phyloP scores from a whole-genome alignment of 2,888 invertebrate genomes.

The Listrodromus nycthemerus region DNA sequence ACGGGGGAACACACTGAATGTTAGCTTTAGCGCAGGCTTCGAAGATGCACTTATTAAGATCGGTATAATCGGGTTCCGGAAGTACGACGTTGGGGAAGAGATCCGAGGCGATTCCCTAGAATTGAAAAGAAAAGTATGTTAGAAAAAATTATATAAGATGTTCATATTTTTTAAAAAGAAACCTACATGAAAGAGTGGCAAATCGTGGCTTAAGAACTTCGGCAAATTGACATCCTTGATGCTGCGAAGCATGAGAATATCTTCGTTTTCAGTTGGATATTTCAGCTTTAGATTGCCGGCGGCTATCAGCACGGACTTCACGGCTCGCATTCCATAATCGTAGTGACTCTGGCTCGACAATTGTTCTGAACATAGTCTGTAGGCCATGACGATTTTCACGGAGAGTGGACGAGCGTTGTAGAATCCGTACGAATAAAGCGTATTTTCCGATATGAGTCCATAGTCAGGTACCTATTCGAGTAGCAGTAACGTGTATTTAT shows the following conservation, averaged over 20 bases:
- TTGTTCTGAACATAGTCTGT: conserved; percentile 88
- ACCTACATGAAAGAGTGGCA: conserved; percentile 86
- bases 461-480: conserved; percentile 86
- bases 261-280: conserved; percentile 87
- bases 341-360: conserved; percentile 88
- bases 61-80: conserved; percentile 90
- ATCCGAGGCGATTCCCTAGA: conserved; percentile 88
- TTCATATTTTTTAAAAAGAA: not conserved
- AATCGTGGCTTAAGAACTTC: conserved; percentile 87
- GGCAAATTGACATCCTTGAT: conserved; percentile 89
- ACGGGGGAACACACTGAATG: conserved; percentile 90
- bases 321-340: conserved; percentile 89
- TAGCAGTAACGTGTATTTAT: not conserved
- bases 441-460: conserved; percentile 87
- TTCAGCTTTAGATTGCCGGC: conserved; percentile 88
- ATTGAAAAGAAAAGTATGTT: conserved; percentile 78
- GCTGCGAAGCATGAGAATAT: conserved; percentile 87
- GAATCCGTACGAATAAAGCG: conserved; percentile 88
- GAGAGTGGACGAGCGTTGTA: conserved; percentile 87
- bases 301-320: conserved; percentile 88
- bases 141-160: conserved; percentile 13
- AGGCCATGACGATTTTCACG: conserved; percentile 88
- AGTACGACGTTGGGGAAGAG: conserved; percentile 87
- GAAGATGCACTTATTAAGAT: conserved; percentile 88
- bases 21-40: conserved; percentile 90